These are phyloP conservation scores for Toxotes chatareus DNA, from an alignment of 2,113 vertebrate genomes.

Conservation along the genomic window DNA sequence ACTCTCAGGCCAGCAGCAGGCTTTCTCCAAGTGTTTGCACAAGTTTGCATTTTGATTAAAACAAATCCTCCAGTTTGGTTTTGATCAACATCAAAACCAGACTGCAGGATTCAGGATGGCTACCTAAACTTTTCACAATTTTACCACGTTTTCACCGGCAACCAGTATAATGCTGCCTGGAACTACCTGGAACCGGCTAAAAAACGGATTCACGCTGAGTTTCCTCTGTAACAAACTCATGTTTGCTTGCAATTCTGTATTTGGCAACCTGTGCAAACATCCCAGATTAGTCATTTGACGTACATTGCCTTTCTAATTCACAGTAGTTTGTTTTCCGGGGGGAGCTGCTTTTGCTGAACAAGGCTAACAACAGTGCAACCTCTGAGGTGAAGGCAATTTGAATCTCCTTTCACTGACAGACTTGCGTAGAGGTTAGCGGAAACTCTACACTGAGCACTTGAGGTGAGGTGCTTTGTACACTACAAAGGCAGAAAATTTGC, in stretches of 20 bases:
- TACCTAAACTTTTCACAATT: not conserved
- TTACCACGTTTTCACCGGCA: not conserved
- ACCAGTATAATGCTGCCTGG: not conserved
- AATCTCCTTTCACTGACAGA: slow-evolving; percentile 60
- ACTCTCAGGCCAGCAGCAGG: not conserved
- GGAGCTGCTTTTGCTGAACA: slow-evolving; percentile 39
- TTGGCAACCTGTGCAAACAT: not conserved
- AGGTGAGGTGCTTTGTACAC: slow-evolving; percentile 61
- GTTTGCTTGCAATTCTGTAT: not conserved
- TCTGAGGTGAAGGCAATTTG: slow-evolving; percentile 55
- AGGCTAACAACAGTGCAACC: slow-evolving; percentile 32
- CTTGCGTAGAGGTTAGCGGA: slow-evolving; percentile 34
- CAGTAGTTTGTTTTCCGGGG: not conserved
- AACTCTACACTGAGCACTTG: slow-evolving; percentile 67
- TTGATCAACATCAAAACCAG: not conserved
- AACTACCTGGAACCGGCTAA: not conserved
- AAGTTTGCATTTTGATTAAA: not conserved
- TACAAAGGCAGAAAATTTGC: slow-evolving; percentile 65
- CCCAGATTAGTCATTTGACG: not conserved
- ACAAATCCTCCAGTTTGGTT: not conserved
- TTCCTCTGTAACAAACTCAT: not conserved
- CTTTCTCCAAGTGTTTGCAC: not conserved
- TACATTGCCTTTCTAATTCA: not conserved
- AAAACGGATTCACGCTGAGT: not conserved
- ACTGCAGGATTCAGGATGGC: not conserved